Evolutionary conservation across 2,888 invertebrate species (phyloP).

Genomic region (Charanyca ferruginea): DNA sequence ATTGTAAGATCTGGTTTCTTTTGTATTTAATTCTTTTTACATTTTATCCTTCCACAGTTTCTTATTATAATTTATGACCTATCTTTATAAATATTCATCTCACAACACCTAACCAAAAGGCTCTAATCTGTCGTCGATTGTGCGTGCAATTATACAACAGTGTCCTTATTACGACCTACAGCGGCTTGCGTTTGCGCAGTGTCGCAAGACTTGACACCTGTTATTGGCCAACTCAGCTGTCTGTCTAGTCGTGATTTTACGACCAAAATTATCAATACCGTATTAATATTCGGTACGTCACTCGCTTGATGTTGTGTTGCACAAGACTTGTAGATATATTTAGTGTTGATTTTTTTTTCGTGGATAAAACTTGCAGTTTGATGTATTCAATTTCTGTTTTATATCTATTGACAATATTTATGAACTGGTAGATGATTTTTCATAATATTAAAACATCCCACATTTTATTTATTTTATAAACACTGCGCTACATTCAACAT

Average conservation of each 20-base stretch:
- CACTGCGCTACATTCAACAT: not conserved
- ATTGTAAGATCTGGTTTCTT: not conserved
- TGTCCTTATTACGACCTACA: constrained; percentile 64
- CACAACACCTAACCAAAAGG: constrained; percentile 4
- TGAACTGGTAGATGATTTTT: not conserved
- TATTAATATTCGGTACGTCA: constrained; percentile 53
- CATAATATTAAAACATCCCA: not conserved
- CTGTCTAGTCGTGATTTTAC: constrained; percentile 66
- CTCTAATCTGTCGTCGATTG: constrained; percentile 57
- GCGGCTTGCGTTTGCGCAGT: constrained; percentile 59
- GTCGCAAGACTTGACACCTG: constrained; percentile 72
- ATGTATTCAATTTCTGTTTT: not conserved
- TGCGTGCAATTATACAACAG: constrained; percentile 60
- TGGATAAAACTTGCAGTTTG: not conserved
- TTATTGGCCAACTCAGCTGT: constrained; percentile 75
- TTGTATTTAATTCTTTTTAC: not conserved
- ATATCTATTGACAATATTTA: not conserved
- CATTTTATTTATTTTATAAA: not conserved
- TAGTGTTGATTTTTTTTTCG: constrained; percentile 10
- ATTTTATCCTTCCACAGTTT: not conserved
- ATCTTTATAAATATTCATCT: constrained; percentile 11
- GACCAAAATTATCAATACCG: constrained; percentile 59
- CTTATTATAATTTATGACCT: not conserved
- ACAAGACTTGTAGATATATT: constrained; percentile 32
- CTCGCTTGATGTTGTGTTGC: constrained; percentile 26